Base-by-base conservation (phyloP, 2,113 vertebrate species). In the Microcebus tavaratra region DNA sequence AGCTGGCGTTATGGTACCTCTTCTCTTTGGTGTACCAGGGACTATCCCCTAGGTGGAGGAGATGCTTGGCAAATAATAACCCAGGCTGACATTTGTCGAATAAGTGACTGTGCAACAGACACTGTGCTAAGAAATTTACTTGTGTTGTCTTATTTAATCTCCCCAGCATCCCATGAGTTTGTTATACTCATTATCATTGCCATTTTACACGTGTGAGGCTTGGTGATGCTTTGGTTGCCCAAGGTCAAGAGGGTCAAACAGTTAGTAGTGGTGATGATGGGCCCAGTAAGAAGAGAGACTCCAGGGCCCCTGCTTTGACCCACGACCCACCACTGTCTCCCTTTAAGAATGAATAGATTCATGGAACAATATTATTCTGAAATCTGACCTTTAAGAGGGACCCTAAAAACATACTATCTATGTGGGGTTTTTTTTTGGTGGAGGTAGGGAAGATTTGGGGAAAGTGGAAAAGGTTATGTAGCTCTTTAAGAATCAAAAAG, bases 31-130 rank as follows among this genome's bases (percentile, higher is more conserved):
- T 17, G 2, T 48, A 31, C 45, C 2, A 18, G 11, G 61, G 18
- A 3, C 0, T 2, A 14, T 18, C 23, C 10, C 31, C 45, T 20
- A 3, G 12, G 6, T 23, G 4, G 53, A 39, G 57, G 29, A 50
- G 29, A 21, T 10, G 23, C 68, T 50, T 0, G 57, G 10, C 31
- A 39, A 29, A 70, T 27, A 27, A 17, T 5, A 45, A 39, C 20
- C 31, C 10, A 29, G 23, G 23, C 12, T 39, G 39, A 36, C 5
- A 3, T 29, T 50, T 55, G 63, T 36, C 5, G 2, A n/a, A 17
- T 8, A 20, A 6, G 25, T 2, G 61, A 20, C 14, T 3, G 0
- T 11, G 6, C 4, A 1, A 3, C 27, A 6, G n/a, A n/a, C 8
- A 9, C 0, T 3, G 14, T 63, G 63, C 55, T 20, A 6, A 11